These are phyloP conservation scores for Astropecten irregularis DNA, from an alignment of 53 echinoderm and acorn worm genomes.

Conservation along the genomic window DNA sequence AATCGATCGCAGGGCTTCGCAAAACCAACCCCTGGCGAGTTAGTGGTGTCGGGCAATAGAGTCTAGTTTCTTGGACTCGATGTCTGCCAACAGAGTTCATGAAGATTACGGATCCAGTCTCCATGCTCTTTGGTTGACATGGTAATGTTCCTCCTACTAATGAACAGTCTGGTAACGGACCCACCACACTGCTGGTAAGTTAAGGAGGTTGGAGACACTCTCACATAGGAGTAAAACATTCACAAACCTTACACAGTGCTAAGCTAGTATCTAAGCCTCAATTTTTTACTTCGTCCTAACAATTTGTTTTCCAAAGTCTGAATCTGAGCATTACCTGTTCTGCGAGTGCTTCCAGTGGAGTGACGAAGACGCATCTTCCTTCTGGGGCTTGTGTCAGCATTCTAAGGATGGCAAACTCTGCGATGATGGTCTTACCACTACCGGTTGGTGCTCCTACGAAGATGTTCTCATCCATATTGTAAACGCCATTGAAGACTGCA, in stretches of 20 bases:
- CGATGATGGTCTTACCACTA: conserved; percentile 96
- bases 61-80: too few species aligned
- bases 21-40: too few species aligned
- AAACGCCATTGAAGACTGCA: conserved; percentile 96
- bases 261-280: background rate
- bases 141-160: conserved; percentile 2
- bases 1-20: too few species aligned
- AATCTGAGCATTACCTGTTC: conserved; percentile 71
- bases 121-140: conserved; percentile 46
- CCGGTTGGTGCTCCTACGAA: conserved; percentile 99
- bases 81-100: conserved; percentile 41
- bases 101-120: background rate
- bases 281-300: too few species aligned
- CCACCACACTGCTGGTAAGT: conserved; percentile 26
- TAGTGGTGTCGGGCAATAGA: too few species aligned
- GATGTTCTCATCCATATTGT: conserved; percentile 98
- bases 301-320: too few species aligned
- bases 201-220: background rate
- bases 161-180: conserved; percentile 40
- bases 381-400: conserved; percentile 89
- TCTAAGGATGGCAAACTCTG: conserved; percentile 91
- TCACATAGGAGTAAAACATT: background rate
- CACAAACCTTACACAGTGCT: background rate
- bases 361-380: conserved; percentile 95
- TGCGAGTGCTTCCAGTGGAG: conserved; percentile 90